phyloP scores from a whole-genome alignment of 2,797 vertebrate genomes.

The Bovichtus diacanthus region DNA sequence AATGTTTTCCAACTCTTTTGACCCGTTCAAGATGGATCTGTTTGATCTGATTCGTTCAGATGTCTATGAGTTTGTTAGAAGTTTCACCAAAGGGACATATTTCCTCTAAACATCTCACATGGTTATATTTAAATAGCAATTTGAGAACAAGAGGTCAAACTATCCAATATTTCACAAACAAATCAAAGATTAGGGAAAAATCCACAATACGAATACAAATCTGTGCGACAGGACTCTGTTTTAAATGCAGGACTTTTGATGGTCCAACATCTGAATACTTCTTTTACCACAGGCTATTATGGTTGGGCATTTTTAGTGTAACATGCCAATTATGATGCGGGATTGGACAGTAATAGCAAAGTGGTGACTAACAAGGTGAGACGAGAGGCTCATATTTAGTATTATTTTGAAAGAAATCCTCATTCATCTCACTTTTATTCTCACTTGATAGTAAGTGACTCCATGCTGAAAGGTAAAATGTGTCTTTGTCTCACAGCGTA shows the following conservation, averaged over 20 bases:
- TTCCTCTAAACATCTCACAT: neutral
- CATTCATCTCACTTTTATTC: conserved; percentile 18
- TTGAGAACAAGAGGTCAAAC: neutral
- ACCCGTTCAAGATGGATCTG: no score
- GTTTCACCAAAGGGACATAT: neutral
- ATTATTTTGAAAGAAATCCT: neutral
- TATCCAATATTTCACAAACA: neutral
- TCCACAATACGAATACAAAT: neutral
- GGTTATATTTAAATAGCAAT: neutral
- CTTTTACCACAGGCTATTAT: neutral
- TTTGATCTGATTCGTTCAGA: neutral
- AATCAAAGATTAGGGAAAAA: neutral
- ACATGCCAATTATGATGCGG: neutral
- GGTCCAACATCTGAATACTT: neutral
- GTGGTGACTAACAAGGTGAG: neutral
- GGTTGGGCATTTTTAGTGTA: neutral
- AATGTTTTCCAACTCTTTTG: neutral
- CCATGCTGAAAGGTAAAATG: conserved; percentile 6
- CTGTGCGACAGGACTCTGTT: neutral
- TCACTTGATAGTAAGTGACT: conserved; percentile 12
- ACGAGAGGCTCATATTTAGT: conserved; percentile 3
- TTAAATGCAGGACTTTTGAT: neutral
- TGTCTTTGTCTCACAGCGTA: neutral
- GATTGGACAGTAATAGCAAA: neutral
- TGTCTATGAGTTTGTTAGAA: neutral